phyloP scores from a whole-genome alignment of 2,113 vertebrate species.

The Arenaria interpres region DNA sequence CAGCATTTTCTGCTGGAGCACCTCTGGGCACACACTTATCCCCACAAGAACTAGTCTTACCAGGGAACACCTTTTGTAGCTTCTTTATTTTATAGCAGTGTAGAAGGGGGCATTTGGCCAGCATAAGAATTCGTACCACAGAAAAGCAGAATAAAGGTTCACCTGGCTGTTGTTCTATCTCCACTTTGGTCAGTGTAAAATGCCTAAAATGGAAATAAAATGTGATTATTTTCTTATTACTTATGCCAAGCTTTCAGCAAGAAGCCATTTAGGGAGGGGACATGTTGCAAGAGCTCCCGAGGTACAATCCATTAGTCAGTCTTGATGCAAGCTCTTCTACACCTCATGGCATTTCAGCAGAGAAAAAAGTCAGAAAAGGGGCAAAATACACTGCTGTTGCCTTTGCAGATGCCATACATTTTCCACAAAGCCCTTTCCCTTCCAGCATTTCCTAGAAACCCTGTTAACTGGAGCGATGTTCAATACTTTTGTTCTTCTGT shows the following conservation, averaged over 20 bases:
- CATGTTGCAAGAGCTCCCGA: background rate
- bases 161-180: background rate
- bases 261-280: background rate
- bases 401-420: background rate
- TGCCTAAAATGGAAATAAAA: background rate
- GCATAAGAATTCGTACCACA: background rate
- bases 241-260: background rate
- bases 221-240: background rate
- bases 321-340: background rate
- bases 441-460: background rate
- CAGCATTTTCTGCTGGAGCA: background rate
- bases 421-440: background rate
- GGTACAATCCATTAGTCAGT: background rate
- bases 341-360: background rate
- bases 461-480: background rate
- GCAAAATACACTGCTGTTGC: background rate
- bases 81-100: background rate
- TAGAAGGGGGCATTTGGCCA: background rate
- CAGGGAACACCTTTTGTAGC: background rate
- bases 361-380: background rate
- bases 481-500: background rate
- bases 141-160: background rate
- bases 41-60: background rate
- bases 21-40: background rate
- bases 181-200: background rate